Evolutionary conservation across 1,140 invertebrate genomes (phyloP).

Genomic region (Bathynomus jamesi): DNA sequence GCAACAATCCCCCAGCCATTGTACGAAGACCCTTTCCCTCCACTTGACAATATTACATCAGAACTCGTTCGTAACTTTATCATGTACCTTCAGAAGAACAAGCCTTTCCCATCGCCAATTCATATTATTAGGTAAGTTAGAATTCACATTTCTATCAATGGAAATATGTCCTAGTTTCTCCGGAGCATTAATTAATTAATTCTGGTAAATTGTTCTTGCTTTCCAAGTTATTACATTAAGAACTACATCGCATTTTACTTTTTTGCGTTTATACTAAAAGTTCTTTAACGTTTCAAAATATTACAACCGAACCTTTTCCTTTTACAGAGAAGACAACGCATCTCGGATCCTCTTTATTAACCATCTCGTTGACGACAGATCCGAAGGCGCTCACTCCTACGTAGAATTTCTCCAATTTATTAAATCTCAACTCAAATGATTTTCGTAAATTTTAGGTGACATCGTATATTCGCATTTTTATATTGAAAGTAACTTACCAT

Average conservation of each 20-base stretch:
- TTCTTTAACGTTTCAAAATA: too few relatives aligned
- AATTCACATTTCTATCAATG: background rate
- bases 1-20: constrained; percentile 51
- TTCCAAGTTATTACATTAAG: too few relatives aligned
- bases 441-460: background rate
- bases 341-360: constrained; percentile 12
- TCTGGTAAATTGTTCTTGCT: too few relatives aligned
- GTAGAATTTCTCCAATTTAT: constrained; percentile 16
- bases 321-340: constrained; percentile 14
- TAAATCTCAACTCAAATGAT: background rate
- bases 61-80: constrained; percentile 1
- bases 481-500: too few relatives aligned
- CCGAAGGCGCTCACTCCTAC: constrained; percentile 15
- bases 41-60: background rate
- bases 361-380: constrained; percentile 8
- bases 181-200: background rate
- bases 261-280: too few relatives aligned
- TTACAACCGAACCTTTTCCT: too few relatives aligned
- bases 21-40: constrained; percentile 54
- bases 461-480: too few relatives aligned
- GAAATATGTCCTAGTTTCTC: background rate
- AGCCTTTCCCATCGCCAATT: constrained; percentile 1
- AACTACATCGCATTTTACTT: too few relatives aligned
- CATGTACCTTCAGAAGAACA: background rate
- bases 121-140: constrained; percentile 7